Percentiles rank a stretch among this genome's conserved stretches.
These are phyloP conservation scores for Neopelma chrysocephalum DNA, from an alignment of 2,797 vertebrate species.

Conservation along the genomic window DNA sequence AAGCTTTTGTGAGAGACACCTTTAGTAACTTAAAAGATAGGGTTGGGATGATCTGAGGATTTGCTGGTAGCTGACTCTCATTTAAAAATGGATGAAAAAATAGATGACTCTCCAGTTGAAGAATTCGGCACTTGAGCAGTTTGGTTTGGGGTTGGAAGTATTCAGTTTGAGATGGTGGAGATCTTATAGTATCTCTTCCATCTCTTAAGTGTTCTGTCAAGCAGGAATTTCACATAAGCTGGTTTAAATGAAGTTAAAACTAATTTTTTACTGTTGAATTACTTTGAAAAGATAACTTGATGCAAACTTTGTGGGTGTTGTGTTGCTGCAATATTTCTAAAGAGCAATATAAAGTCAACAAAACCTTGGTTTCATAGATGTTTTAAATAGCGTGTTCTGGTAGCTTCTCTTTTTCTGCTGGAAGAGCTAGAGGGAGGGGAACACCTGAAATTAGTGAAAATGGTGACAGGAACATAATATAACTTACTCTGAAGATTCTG, in stretches of 20 bases:
- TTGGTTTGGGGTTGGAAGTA: neutral
- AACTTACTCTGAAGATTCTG: neutral
- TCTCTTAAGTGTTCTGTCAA: neutral
- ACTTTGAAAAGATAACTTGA: neutral
- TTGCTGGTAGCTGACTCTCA: neutral
- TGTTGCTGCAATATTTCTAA: neutral
- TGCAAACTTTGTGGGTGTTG: neutral
- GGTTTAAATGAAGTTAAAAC: neutral
- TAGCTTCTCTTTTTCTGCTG: neutral
- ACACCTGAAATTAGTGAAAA: neutral
- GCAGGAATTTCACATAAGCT: neutral
- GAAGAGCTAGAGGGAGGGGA: neutral
- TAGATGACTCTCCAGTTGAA: neutral
- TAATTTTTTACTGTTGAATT: neutral
- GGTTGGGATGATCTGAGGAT: neutral
- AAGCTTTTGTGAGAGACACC: neutral
- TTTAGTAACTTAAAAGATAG: neutral
- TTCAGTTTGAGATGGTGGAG: neutral
- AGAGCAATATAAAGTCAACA: neutral
- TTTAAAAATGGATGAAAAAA: neutral
- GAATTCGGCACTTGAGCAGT: neutral
- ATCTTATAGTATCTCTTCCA: neutral
- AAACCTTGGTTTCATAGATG: neutral
- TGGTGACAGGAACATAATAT: neutral
- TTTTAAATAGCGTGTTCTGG: fast-evolving